phyloP scores from a whole-genome alignment of 2,797 vertebrate species.

The Capromys pilorides region DNA sequence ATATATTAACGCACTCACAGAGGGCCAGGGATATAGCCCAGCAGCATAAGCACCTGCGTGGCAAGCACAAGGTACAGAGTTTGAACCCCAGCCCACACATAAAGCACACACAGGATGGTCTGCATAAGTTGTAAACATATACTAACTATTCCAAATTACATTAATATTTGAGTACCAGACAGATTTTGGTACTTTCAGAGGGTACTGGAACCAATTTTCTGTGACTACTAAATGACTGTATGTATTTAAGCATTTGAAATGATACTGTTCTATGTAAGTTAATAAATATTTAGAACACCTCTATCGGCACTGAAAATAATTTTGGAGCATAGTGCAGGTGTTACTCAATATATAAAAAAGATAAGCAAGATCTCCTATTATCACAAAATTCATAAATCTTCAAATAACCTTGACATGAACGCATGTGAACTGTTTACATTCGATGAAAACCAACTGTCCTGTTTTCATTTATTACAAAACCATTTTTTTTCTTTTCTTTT shows the following conservation, averaged over 20 bases:
- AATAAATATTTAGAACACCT: constrained; percentile 3
- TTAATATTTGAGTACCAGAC: not conserved
- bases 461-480: not conserved
- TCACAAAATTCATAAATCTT: constrained; percentile 12
- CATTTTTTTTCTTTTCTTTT: not conserved
- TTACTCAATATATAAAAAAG: not conserved
- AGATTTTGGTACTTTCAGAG: not conserved
- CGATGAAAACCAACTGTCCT: not conserved
- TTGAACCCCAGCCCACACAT: too few species aligned
- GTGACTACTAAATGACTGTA: not conserved
- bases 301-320: not conserved
- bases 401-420: not conserved
- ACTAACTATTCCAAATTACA: not conserved
- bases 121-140: not conserved
- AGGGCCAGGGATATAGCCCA: too few species aligned
- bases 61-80: too few species aligned
- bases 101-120: not conserved
- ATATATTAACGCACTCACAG: not conserved
- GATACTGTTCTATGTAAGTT: constrained; percentile 12
- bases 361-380: not conserved
- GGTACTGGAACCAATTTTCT: not conserved
- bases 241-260: constrained; percentile 22
- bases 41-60: too few species aligned
- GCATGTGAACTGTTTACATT: not conserved
- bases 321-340: not conserved